A percentile compares a stretch with the other conserved stretches of the same genome.
These are phyloP conservation scores for Streptopelia turtur DNA, from an alignment of 2,797 vertebrate genomes.

Conservation along the genomic window DNA sequence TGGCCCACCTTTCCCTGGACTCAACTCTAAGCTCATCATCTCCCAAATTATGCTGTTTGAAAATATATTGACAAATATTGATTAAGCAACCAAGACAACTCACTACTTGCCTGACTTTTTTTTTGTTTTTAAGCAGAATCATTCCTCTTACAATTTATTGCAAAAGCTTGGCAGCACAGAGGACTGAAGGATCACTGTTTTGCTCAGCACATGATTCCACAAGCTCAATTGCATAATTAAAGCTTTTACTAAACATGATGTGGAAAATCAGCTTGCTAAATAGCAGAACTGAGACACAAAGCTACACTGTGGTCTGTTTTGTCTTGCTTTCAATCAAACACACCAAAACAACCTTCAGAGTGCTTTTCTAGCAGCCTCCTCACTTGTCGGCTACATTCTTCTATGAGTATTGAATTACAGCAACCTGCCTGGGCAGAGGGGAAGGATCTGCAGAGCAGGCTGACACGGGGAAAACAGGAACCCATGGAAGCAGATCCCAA, in stretches of 20 bases:
- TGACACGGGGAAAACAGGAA: rapidly evolving
- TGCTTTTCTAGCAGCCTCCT: not conserved
- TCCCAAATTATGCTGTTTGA: not conserved
- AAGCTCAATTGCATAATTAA: slow-evolving; percentile 56
- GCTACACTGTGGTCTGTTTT: not conserved
- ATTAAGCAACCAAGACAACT: not conserved
- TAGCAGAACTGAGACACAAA: not conserved
- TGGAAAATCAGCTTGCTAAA: slow-evolving; percentile 18
- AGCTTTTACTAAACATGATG: slow-evolving; percentile 31
- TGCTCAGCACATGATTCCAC: slow-evolving; percentile 57
- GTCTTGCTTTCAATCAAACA: not conserved
- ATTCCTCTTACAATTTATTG: not conserved
- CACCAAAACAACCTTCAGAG: not conserved
- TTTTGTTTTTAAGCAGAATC: not conserved
- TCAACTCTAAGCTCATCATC: not conserved
- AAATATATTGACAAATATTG: no score
- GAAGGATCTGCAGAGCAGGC: not conserved
- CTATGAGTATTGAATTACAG: rapidly evolving
- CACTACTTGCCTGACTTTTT: not conserved
- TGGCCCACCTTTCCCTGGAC: not conserved
- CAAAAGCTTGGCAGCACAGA: not conserved
- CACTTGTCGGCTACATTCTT: rapidly evolving
- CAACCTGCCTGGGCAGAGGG: not conserved
- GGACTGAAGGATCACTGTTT: slow-evolving; percentile 38
- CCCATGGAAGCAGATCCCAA: not conserved